Percentiles rank a stretch among this genome's conserved stretches.
These are phyloP conservation scores for Morpho deidamia DNA, from an alignment of 2,888 invertebrate genomes.

Conservation along the genomic window DNA sequence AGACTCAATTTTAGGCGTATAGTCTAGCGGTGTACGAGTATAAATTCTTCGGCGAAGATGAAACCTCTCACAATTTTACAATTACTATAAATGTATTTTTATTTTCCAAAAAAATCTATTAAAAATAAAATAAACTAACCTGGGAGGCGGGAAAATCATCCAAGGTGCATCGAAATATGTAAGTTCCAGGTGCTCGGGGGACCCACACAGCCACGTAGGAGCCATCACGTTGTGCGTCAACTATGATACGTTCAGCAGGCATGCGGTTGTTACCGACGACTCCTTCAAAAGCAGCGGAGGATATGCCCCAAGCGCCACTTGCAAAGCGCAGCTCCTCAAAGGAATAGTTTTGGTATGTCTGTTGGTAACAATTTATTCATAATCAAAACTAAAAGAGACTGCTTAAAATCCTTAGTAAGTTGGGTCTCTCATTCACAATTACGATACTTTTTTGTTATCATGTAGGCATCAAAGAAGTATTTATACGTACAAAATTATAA, in stretches of 20 bases:
- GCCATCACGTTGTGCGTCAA: constrained; percentile 87
- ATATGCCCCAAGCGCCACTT: constrained; percentile 65
- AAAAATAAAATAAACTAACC: constrained; percentile 47
- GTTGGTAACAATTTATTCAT: constrained; percentile 16
- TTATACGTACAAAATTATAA: too few species aligned
- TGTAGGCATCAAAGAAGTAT: too few species aligned
- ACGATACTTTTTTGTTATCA: too few species aligned
- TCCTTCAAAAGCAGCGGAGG: constrained; percentile 47
- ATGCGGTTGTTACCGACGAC: constrained; percentile 57
- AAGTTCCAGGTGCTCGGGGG: constrained; percentile 93
- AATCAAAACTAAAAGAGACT: too few species aligned
- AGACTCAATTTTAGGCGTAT: too few species aligned
- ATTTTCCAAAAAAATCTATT: not conserved
- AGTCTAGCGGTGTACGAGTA: too few species aligned
- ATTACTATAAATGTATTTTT: too few species aligned
- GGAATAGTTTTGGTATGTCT: constrained; percentile 93
- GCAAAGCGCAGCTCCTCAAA: constrained; percentile 93
- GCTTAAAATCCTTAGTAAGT: too few species aligned
- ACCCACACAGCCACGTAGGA: constrained; percentile 94
- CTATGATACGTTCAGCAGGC: constrained; percentile 85
- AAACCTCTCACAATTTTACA: too few species aligned
- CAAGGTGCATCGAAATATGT: constrained; percentile 90
- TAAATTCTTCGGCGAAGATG: too few species aligned
- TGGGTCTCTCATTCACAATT: too few species aligned
- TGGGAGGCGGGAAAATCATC: constrained; percentile 89